These are phyloP conservation scores for Geodia barretti DNA, from an alignment of 37 sponge, comb jelly and placozoan species.

Conservation along the genomic window DNA sequence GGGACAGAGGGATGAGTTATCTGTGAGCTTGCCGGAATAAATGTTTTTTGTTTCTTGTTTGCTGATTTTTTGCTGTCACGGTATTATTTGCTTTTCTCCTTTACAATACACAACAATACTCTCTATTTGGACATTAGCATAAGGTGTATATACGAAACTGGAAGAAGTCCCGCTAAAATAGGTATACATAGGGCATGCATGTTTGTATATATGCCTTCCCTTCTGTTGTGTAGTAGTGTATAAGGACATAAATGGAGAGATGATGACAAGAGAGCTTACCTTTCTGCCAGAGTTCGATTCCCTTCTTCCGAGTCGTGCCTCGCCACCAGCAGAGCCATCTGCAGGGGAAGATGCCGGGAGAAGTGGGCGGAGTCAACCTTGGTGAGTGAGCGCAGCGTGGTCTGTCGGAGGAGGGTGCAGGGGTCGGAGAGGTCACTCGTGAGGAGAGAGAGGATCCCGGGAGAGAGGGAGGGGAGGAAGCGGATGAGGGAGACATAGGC, in stretches of 20 bases:
- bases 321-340: conserved; percentile 40
- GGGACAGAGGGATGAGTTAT: neutral
- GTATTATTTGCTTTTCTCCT: too few relatives aligned
- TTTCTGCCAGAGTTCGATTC: conserved; percentile 44
- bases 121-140: too few relatives aligned
- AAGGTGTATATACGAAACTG: too few relatives aligned
- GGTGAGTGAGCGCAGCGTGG: conserved; percentile 19
- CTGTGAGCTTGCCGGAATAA: too few relatives aligned
- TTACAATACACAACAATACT: too few relatives aligned
- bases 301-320: conserved; percentile 41
- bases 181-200: too few relatives aligned
- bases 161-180: too few relatives aligned
- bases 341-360: conserved; percentile 1
- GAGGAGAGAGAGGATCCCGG: neutral
- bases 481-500: conserved; percentile 14
- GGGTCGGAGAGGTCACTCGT: conserved; percentile 8
- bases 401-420: conserved; percentile 23
- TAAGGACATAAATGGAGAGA: neutral
- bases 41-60: too few relatives aligned
- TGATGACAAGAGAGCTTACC: conserved; percentile 5
- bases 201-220: too few relatives aligned
- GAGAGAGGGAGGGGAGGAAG: conserved; percentile 4
- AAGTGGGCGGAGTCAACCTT: neutral
- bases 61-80: too few relatives aligned
- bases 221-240: too few relatives aligned